These are phyloP conservation scores for Mormyrus proboscirostris DNA, from an alignment of 2,797 vertebrate species.

Conservation along the genomic window DNA sequence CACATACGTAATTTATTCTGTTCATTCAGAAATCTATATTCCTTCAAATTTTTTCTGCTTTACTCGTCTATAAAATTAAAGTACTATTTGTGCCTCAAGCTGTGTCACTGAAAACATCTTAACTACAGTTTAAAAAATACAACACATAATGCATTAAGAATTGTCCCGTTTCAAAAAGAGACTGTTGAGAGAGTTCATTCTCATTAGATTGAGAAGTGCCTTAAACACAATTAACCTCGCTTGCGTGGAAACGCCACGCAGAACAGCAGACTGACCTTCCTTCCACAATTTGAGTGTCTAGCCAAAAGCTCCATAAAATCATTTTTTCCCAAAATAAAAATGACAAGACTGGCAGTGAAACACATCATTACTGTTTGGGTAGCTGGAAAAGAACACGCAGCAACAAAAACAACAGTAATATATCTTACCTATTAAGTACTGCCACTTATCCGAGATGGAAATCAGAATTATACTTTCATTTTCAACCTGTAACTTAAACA, in stretches of 20 bases:
- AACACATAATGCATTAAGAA: neutral
- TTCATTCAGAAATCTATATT: neutral
- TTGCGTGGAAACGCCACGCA: neutral
- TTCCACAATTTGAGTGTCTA: neutral
- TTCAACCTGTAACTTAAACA: neutral
- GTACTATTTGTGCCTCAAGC: neutral
- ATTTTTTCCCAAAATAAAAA: neutral
- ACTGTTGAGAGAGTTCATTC: neutral
- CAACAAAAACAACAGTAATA: neutral
- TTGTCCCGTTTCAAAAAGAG: neutral
- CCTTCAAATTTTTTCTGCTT: neutral
- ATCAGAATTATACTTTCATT: neutral
- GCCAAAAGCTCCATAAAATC: neutral
- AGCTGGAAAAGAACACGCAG: neutral
- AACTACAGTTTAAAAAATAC: neutral
- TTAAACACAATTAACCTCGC: neutral
- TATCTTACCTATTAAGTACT: neutral
- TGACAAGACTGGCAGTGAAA: neutral
- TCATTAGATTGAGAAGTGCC: neutral
- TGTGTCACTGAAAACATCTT: neutral
- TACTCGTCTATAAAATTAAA: neutral
- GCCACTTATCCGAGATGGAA: neutral
- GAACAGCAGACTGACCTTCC: neutral
- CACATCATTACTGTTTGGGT: neutral
- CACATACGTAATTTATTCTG: neutral